Evolutionary conservation across 2,888 invertebrate genomes (phyloP).

Genomic region (Synergus japonicus): DNA sequence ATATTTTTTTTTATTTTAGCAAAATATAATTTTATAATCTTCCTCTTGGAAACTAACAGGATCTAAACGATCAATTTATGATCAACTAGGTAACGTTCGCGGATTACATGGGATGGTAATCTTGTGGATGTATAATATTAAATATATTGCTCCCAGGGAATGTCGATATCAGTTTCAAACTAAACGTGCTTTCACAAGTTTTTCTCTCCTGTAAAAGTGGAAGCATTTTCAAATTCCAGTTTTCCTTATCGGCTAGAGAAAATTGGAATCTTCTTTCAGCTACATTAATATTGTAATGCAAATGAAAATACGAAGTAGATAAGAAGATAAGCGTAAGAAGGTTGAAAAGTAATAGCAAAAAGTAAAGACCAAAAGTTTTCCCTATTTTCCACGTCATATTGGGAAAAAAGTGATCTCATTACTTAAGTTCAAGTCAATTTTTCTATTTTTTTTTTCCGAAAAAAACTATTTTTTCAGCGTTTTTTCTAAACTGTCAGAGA

Average conservation of each 20-base stretch:
- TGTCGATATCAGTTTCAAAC: constrained; percentile 19
- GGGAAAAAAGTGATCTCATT: no score
- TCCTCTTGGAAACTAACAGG: neutral
- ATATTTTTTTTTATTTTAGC: no score
- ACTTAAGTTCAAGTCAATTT: no score
- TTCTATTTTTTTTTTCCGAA: no score
- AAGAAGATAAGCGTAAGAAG: neutral
- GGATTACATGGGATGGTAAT: constrained; percentile 1
- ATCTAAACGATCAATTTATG: neutral
- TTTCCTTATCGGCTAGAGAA: neutral
- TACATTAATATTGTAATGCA: neutral
- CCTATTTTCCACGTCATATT: no score
- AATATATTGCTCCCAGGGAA: constrained; percentile 5
- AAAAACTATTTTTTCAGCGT: neutral
- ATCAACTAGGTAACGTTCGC: neutral
- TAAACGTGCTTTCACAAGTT: constrained; percentile 14
- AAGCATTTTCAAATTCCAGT: constrained; percentile 3
- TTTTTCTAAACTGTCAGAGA: neutral
- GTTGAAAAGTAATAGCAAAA: neutral
- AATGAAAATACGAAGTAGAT: neutral
- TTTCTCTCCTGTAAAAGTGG: neutral
- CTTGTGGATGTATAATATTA: neutral
- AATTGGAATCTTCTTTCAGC: neutral
- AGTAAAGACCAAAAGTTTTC: neutral
- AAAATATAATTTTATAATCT: neutral